Evolutionary conservation across 1,140 invertebrate species (phyloP).

Genomic region (Drosophila repleta): DNA sequence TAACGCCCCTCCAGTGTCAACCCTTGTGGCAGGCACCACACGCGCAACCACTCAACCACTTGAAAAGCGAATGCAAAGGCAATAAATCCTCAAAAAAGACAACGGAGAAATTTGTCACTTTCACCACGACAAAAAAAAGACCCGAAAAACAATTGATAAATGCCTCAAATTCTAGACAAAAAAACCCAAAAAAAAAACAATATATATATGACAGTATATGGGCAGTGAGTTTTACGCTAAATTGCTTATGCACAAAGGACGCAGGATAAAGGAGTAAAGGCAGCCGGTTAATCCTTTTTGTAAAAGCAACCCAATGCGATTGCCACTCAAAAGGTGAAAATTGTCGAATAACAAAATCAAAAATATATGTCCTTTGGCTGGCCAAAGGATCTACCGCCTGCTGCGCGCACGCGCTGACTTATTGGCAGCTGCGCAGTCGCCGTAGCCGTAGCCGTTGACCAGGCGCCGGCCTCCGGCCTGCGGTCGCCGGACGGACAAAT

Average conservation of each 20-base stretch:
- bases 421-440: constrained; percentile 65
- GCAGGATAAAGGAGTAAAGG: constrained; percentile 54
- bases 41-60: constrained; percentile 63
- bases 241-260: constrained; percentile 61
- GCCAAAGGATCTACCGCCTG: constrained; percentile 43
- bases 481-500: constrained; percentile 67
- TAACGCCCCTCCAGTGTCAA: constrained; percentile 53
- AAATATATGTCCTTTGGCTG: constrained; percentile 12
- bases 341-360: constrained; percentile 46
- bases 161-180: constrained; percentile 23
- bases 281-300: constrained; percentile 64
- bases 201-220: constrained; percentile 16
- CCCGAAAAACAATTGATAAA: constrained; percentile 26
- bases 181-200: constrained; percentile 30
- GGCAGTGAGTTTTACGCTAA: constrained; percentile 66
- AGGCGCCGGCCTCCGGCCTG: constrained; percentile 40
- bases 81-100: constrained; percentile 66
- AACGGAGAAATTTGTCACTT: constrained; percentile 72
- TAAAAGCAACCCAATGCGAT: constrained; percentile 44
- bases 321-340: constrained; percentile 80
- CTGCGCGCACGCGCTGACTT: constrained; percentile 70
- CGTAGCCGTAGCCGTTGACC: not conserved
- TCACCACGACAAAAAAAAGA: constrained; percentile 46
- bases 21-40: constrained; percentile 53
- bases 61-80: constrained; percentile 48